Base-by-base conservation (phyloP, 2,888 invertebrate species). In the Mechanitis mazaeus region DNA sequence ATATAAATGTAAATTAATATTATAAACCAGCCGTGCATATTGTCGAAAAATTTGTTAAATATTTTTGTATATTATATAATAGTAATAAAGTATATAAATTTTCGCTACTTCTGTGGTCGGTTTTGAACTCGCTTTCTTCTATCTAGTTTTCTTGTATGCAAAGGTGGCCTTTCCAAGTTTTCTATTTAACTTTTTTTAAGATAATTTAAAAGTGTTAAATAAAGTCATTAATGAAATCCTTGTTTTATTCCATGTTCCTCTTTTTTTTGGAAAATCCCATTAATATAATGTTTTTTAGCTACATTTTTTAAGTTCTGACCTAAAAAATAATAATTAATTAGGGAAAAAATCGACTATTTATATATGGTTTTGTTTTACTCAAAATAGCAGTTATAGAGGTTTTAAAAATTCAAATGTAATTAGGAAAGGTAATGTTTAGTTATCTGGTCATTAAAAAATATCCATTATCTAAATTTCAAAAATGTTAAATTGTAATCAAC, bases 151-250 rank as follows among this genome's bases (percentile, higher is more conserved):
- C 50, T 50, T 31, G 31, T 31, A 28, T 31, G 50, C 50, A 50
- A 84, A 83, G 84, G 87, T 85, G 87, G 89, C 88, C 89, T 89
- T 89, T 89, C 88, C 87, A 87, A 81, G 79, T 79, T 86, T 86
- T 86, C 82, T 84, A 85, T 83, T 83, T 81, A 76, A 82, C 78
- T 66, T 72, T 83, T 82, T 84, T 76, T 85, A 84, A 86, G 82
- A 83, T 84, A 80, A 77, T 67, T 69, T 71, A 72, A 68, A 67
- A 64, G 69, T 71, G 74, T 81, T 77, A 72, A 77, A 76, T 68
- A 67, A 73, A 71, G 69, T 68, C 63, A 69, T 73, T 72, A 71
- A 73, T 70, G 66, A 59, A 73, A 70, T 69, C 1, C 1, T 56
- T 55, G 53, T 70, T 68, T 71, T 65, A 64, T 69, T 69, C 61